Percentiles rank a stretch among this genome's conserved stretches.
These are phyloP conservation scores for Glaucopsyche alexis DNA, from an alignment of 2,888 invertebrate species.

Conservation along the genomic window DNA sequence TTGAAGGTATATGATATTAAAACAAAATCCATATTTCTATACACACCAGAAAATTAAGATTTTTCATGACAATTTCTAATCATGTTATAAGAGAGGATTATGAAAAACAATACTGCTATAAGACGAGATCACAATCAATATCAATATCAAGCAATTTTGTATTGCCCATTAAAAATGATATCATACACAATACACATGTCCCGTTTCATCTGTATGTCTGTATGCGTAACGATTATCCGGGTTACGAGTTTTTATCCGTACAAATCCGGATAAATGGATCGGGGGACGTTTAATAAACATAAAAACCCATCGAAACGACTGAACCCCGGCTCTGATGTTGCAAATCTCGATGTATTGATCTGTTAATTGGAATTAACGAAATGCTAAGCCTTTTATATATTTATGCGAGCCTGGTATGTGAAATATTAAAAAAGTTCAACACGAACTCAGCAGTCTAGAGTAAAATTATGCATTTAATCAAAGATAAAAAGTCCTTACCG, in stretches of 20 bases:
- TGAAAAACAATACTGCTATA: not conserved
- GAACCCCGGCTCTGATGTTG: conserved; percentile 26
- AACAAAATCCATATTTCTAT: too few relatives aligned
- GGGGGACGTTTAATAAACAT: conserved; percentile 44
- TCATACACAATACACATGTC: conserved; percentile 39
- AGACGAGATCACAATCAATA: not conserved
- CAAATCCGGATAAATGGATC: conserved; percentile 44
- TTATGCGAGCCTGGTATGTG: not conserved
- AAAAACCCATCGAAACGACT: conserved; percentile 41
- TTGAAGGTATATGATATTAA: too few relatives aligned
- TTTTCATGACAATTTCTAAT: not conserved
- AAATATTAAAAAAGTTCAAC: not conserved
- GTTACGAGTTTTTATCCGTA: conserved; percentile 42
- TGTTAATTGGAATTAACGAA: conserved; percentile 25
- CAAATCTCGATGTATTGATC: conserved; percentile 27
- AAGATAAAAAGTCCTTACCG: too few relatives aligned
- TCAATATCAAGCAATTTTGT: not conserved
- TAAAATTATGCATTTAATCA: not conserved
- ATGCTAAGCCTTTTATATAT: conserved; percentile 16
- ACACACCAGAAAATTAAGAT: not conserved
- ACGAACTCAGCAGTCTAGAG: not conserved
- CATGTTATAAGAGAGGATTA: not conserved
- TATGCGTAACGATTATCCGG: conserved; percentile 44
- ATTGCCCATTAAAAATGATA: not conserved
- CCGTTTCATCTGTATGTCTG: conserved; percentile 40